These are phyloP conservation scores for Lissocephala sabroskyi DNA, from an alignment of 2,888 invertebrate genomes.

Conservation along the genomic window DNA sequence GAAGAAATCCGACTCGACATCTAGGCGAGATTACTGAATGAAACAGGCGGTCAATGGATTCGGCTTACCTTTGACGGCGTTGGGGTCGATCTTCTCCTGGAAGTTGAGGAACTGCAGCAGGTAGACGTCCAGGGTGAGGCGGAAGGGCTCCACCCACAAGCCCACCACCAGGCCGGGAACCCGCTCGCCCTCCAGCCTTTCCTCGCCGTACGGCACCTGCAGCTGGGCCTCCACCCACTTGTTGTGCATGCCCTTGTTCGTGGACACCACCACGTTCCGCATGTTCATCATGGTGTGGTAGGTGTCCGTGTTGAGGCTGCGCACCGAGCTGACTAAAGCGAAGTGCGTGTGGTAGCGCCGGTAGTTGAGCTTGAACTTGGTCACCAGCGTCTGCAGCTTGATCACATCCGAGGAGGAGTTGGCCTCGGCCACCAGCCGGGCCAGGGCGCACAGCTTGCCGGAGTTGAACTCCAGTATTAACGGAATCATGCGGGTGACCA, in stretches of 20 bases:
- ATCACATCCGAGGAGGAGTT: slow-evolving; percentile 37
- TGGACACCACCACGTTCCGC: slow-evolving; percentile 40
- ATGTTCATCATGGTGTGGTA: slow-evolving; percentile 44
- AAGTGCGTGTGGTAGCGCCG: slow-evolving; percentile 44
- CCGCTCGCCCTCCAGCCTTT: neutral
- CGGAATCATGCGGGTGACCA: slow-evolving; percentile 31
- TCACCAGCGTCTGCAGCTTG: slow-evolving; percentile 41
- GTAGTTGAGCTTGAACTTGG: slow-evolving; percentile 29
- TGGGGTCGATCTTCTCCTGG: slow-evolving; percentile 19
- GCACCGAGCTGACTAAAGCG: slow-evolving; percentile 34
- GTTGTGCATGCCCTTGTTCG: slow-evolving; percentile 30
- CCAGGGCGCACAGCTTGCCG: slow-evolving; percentile 16
- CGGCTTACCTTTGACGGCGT: slow-evolving; percentile 21
- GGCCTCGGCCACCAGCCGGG: slow-evolving; percentile 23
- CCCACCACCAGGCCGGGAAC: slow-evolving; percentile 44
- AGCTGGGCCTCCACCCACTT: slow-evolving; percentile 65
- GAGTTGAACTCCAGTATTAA: slow-evolving; percentile 27
- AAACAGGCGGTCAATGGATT: too few species aligned
- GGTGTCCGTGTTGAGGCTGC: slow-evolving; percentile 42
- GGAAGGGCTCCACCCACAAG: slow-evolving; percentile 62
- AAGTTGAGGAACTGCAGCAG: slow-evolving; percentile 62
- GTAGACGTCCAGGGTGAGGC: slow-evolving; percentile 45
- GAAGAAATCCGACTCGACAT: neutral
- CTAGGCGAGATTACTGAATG: neutral
- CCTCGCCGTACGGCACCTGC: slow-evolving; percentile 41